These are phyloP conservation scores for Rhinichthys osculus DNA, from an alignment of 2,797 vertebrate species.

Conservation along the genomic window DNA sequence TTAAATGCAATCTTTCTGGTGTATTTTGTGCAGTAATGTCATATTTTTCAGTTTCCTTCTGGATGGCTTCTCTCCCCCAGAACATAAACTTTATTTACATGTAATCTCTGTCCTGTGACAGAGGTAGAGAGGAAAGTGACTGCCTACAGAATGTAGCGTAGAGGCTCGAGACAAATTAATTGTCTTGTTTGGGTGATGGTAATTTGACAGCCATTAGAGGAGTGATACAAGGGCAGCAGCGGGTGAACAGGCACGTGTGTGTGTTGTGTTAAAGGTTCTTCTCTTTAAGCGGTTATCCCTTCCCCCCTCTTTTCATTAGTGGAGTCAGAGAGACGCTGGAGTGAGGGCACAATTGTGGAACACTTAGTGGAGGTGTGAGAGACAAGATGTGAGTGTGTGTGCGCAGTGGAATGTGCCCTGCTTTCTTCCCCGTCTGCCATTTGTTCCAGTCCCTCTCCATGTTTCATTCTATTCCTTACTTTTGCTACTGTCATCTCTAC, in stretches of 20 bases:
- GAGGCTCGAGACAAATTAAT: constrained; percentile 64
- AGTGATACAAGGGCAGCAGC: constrained; percentile 72
- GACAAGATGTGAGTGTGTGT: constrained; percentile 50
- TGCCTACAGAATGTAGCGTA: constrained; percentile 39
- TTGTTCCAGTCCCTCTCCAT: constrained; percentile 38
- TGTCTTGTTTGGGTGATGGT: constrained; percentile 83
- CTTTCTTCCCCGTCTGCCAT: constrained; percentile 11
- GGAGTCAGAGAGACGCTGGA: constrained; percentile 13
- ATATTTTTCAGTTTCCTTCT: neutral
- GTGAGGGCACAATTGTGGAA: constrained; percentile 44
- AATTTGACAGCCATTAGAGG: constrained; percentile 84
- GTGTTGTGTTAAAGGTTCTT: constrained; percentile 38
- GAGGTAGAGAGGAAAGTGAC: constrained; percentile 48
- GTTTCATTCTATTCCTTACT: neutral
- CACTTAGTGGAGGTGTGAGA: constrained; percentile 61
- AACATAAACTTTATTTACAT: constrained; percentile 50
- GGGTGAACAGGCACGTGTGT: constrained; percentile 62
- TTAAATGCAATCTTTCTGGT: neutral
- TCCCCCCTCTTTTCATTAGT: constrained; percentile 38
- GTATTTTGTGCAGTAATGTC: neutral
- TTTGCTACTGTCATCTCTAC: neutral
- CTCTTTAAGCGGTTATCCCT: constrained; percentile 29
- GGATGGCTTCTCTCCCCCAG: neutral
- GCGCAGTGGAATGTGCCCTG: constrained; percentile 25
- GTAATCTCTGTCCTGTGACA: constrained; percentile 57